Conservation (phyloP, 2,888 invertebrate genomes). For the Hypomecis punctinalis region DNA sequence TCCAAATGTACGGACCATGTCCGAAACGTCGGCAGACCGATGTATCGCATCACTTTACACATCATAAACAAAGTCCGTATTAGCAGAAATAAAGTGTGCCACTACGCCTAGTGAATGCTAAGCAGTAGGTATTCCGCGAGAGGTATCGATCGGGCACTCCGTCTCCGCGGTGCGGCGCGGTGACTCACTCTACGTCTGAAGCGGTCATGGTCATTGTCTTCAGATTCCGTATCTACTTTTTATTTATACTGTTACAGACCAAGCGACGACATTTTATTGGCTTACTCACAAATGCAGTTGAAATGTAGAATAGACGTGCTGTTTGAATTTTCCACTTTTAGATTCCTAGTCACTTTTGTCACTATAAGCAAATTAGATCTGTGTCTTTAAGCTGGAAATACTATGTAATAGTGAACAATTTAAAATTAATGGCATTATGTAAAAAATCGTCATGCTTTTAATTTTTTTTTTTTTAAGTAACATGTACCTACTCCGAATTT, state of each 20-base stretch:
- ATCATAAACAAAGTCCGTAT: neutral
- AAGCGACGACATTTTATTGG: neutral
- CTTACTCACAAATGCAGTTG: neutral
- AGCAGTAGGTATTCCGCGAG: slow-evolving; percentile 22
- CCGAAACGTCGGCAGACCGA: no score
- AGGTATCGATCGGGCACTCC: slow-evolving; percentile 31
- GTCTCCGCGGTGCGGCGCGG: slow-evolving; percentile 9
- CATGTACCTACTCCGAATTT: no score
- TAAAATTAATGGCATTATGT: no score
- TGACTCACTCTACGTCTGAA: slow-evolving; percentile 40
- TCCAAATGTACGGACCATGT: no score
- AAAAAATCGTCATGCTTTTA: no score
- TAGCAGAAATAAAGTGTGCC: neutral
- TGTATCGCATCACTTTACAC: no score
- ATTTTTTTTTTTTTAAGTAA: no score
- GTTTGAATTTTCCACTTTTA: no score
- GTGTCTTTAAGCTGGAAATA: no score
- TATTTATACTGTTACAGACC: slow-evolving; percentile 28
- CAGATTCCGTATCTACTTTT: slow-evolving; percentile 28
- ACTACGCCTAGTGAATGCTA: slow-evolving; percentile 5
- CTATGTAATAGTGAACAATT: no score
- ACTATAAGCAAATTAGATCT: no score
- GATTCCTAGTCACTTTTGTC: no score
- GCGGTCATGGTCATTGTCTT: slow-evolving; percentile 47
- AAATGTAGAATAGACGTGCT: neutral